Evolutionary conservation across 2,797 vertebrate genomes (phyloP).

Genomic region (Cossypha heuglini): DNA sequence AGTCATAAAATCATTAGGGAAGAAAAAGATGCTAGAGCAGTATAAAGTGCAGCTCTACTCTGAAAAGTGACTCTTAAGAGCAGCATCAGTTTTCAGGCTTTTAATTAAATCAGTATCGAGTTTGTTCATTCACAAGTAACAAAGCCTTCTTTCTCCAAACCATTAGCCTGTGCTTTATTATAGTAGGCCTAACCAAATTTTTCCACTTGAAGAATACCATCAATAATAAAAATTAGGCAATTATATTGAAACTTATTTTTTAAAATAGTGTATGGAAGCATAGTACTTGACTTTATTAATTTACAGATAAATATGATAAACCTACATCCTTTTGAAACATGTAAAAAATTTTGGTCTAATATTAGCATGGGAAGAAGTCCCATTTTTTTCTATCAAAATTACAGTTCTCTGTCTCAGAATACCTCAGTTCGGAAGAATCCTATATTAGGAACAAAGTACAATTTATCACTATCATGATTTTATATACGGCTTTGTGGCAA

Average conservation of each 20-base stretch:
- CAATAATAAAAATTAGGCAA: neutral
- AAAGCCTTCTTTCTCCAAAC: constrained; percentile 26
- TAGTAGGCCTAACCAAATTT: neutral
- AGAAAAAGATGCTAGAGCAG: neutral
- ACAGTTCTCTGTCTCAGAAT: neutral
- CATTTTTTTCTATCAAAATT: neutral
- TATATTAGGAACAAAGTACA: neutral
- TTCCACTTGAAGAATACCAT: neutral
- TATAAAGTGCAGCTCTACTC: constrained; percentile 18
- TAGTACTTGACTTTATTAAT: neutral
- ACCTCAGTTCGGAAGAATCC: neutral
- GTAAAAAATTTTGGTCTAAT: neutral
- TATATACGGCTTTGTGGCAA: neutral
- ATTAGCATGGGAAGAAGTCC: neutral
- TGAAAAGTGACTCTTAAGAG: constrained; percentile 10
- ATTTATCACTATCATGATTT: neutral
- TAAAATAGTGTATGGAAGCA: neutral
- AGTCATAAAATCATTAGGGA: neutral
- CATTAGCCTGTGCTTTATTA: neutral
- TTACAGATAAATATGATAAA: neutral
- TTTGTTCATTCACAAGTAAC: constrained; percentile 22
- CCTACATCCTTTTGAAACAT: neutral
- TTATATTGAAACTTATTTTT: neutral
- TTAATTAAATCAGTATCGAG: constrained; percentile 42
- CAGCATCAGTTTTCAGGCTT: neutral